Percentiles rank a stretch among this genome's conserved stretches.
These are phyloP conservation scores for Drosophila nigricruria DNA, from an alignment of 2,888 invertebrate genomes.

Conservation along the genomic window DNA sequence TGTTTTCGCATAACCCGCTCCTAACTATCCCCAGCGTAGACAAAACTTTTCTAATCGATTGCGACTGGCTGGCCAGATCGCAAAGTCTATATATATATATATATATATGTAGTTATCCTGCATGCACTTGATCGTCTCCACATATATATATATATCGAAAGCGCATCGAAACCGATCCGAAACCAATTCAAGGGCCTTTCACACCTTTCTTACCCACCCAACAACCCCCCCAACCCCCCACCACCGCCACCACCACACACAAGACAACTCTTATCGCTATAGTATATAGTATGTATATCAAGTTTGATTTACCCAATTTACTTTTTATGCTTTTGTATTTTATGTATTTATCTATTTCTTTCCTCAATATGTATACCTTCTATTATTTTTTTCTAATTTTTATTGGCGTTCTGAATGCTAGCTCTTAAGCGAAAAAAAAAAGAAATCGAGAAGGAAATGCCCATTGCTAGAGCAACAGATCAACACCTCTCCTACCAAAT, in stretches of 20 bases:
- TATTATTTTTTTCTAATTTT: conserved; percentile 21
- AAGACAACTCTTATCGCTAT: conserved; percentile 7
- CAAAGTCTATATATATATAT: conserved; percentile 1
- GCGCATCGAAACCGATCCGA: conserved; percentile 24
- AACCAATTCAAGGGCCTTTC: conserved; percentile 7
- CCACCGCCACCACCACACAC: conserved; percentile 14
- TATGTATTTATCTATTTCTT: conserved; percentile 64
- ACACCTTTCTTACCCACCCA: background rate
- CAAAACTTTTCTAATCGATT: conserved; percentile 6
- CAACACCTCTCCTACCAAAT: conserved; percentile 85
- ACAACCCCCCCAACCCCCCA: background rate
- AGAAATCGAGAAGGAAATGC: conserved; percentile 39
- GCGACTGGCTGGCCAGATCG: conserved; percentile 26
- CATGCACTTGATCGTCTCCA: conserved; percentile 47
- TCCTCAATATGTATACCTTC: conserved; percentile 52
- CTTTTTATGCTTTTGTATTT: conserved; percentile 76
- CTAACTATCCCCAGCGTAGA: conserved; percentile 50
- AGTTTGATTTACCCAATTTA: conserved; percentile 49
- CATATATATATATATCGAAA: conserved; percentile 3
- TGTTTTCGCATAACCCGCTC: conserved; percentile 49
- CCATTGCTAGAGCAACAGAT: conserved; percentile 83
- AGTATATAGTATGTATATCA: conserved; percentile 29
- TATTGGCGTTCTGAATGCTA: conserved; percentile 65
- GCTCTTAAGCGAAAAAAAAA: conserved; percentile 42
- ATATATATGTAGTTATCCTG: conserved; percentile 35